Base-by-base conservation (phyloP, 1,140 invertebrate genomes). In the Danaus plexippus region DNA sequence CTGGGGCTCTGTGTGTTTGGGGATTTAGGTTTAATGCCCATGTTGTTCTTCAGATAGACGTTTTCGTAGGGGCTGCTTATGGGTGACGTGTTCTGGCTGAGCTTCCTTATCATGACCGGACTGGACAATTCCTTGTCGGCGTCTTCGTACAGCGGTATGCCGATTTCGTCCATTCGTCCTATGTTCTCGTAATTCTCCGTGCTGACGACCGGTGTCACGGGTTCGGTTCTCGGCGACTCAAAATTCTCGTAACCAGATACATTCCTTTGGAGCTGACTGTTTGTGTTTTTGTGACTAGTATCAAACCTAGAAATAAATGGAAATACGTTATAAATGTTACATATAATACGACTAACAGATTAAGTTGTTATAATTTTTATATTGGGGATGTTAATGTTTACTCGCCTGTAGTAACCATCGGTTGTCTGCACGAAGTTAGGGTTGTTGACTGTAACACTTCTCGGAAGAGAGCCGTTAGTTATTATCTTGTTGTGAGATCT, bases 391-490 rank as follows among this genome's bases (percentile, higher is more conserved):
- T 15, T 12, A 44, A 15, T 43, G 75, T 77, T 78, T 55, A 88
- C 85, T 82, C 7, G 5, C 22, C 22, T 86, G 53, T 80, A 88
- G 67, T 81, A 88, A 9, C 87, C 85, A n/a, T 88, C 87, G 63
- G 76, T 87, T 43, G 82, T 86, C 51, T 87, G 85, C 6, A 88
- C 71, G 48, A 87, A 82, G 58, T 87, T 85, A 5, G 73, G 89
- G 69, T 73, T 89, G 83, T 84, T 95, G 83, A 89, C 92, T 88
- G 73, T 73, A 9, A 77, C 73, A 75, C 95, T 94, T 13, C 94
- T 88, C 1, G 95, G 93, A 52, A 97, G 77, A 43, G 96, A 95
- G 42, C 96, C 94, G 84, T 97, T 93, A 9, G 96, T 95, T 83
- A 96, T 95, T 59, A 97, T 94, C 74, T 96, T 94, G 85, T 88